These are phyloP conservation scores for Steromphala cineraria DNA, from an alignment of 2,888 invertebrate genomes.

Conservation along the genomic window DNA sequence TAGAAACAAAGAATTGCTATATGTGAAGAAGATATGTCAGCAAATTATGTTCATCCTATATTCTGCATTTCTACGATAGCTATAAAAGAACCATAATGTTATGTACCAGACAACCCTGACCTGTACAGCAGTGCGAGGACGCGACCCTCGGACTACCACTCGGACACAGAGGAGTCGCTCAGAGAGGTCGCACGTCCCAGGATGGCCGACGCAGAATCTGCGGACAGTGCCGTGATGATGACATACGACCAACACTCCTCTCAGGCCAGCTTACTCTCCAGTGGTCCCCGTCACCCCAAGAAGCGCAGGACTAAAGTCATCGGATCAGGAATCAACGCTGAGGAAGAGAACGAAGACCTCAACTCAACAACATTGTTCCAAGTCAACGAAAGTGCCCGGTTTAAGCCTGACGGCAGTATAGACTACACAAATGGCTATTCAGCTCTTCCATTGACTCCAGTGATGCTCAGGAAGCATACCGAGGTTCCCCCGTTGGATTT, in stretches of 20 bases:
- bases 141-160: constrained; percentile 46
- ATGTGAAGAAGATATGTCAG: no score
- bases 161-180: constrained; percentile 62
- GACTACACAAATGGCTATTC: constrained; percentile 49
- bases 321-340: constrained; percentile 10
- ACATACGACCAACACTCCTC: constrained; percentile 18
- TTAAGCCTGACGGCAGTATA: constrained; percentile 56
- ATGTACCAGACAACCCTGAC: constrained; percentile 1
- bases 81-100: neutral
- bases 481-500: constrained; percentile 67
- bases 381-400: constrained; percentile 51
- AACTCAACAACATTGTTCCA: constrained; percentile 60
- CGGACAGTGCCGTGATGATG: constrained; percentile 21
- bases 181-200: constrained; percentile 44
- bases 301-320: constrained; percentile 24
- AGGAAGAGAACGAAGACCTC: constrained; percentile 49
- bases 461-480: constrained; percentile 42
- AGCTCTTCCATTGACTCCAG: constrained; percentile 60
- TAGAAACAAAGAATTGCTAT: no score
- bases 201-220: neutral
- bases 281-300: constrained; percentile 37
- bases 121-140: constrained; percentile 1
- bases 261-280: constrained; percentile 8
- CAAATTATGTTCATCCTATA: no score
- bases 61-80: no score